Evolutionary conservation across 1,140 invertebrate genomes (phyloP).

Genomic region (Forficula auricularia): DNA sequence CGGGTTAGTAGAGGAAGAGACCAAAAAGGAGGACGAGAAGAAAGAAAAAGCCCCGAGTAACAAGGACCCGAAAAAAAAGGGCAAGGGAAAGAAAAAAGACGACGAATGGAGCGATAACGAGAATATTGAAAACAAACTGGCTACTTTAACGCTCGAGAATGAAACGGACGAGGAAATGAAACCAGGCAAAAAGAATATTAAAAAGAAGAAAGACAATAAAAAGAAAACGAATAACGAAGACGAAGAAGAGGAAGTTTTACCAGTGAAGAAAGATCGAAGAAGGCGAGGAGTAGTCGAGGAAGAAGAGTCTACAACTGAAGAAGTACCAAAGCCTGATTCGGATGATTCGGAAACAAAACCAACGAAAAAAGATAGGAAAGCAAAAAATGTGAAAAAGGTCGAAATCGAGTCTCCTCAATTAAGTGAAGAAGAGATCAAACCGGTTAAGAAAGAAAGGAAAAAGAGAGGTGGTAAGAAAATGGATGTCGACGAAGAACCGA

Average conservation of each 20-base stretch:
- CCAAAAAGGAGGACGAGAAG: conserved; percentile 7
- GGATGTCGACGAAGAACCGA: conserved; percentile 5
- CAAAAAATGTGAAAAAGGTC: no score
- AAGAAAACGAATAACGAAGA: conserved; percentile 5
- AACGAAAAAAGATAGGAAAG: conserved; percentile 16
- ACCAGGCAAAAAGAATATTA: conserved; percentile 3
- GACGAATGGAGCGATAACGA: conserved; percentile 14
- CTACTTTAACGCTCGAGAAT: background rate
- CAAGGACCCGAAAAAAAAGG: conserved; percentile 23
- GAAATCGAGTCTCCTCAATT: background rate
- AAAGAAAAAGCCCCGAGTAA: conserved; percentile 10
- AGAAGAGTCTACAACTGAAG: conserved; percentile 12
- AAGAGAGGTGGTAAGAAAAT: conserved; percentile 15
- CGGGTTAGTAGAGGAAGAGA: conserved; percentile 1
- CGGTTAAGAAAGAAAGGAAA: conserved; percentile 16
- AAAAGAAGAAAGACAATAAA: conserved; percentile 9
- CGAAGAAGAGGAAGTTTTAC: conserved; percentile 12
- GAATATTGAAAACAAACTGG: conserved; percentile 8
- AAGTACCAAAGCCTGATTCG: no score
- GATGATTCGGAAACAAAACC: conserved; percentile 12
- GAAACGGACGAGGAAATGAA: conserved; percentile 9
- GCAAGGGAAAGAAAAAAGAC: conserved; percentile 22
- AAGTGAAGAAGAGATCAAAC: conserved; percentile 11
- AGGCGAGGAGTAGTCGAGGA: conserved; percentile 15
- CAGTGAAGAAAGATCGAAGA: conserved; percentile 16